phyloP scores from a whole-genome alignment of 2,797 vertebrate genomes.

The Rhyacichthys aspro region DNA sequence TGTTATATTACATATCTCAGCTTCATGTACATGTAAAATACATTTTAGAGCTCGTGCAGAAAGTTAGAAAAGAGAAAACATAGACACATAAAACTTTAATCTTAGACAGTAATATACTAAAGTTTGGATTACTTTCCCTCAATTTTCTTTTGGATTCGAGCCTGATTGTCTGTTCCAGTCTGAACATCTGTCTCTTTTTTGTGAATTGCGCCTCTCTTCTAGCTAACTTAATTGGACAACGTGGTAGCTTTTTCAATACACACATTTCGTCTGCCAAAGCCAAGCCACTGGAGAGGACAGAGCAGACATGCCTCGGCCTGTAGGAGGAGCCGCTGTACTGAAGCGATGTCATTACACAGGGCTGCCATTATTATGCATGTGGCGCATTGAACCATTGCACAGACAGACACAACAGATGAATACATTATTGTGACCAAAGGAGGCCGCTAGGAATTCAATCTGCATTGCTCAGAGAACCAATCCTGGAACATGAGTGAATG shows the following conservation, averaged over 20 bases:
- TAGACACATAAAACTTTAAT: no score
- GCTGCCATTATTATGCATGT: constrained; percentile 52
- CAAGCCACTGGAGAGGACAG: constrained; percentile 14
- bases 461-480: constrained; percentile 13
- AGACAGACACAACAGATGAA: constrained; percentile 38
- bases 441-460: constrained; percentile 40
- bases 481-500: constrained; percentile 15
- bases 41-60: no score
- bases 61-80: no score
- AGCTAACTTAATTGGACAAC: constrained; percentile 22
- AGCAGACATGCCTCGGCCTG: constrained; percentile 13
- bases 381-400: constrained; percentile 37
- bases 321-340: constrained; percentile 14
- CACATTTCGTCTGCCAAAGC: constrained; percentile 9
- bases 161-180: neutral
- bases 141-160: neutral
- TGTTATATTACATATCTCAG: no score
- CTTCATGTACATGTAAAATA: no score
- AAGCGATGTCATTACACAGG: constrained; percentile 51
- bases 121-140: constrained; percentile 1
- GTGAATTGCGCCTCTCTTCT: neutral
- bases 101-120: neutral
- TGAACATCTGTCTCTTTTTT: constrained; percentile 10
- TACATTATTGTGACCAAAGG: constrained; percentile 40
- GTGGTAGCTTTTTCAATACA: constrained; percentile 13